Conservation (phyloP, 1,140 invertebrate species). For the Aradophagus sp. region DNA sequence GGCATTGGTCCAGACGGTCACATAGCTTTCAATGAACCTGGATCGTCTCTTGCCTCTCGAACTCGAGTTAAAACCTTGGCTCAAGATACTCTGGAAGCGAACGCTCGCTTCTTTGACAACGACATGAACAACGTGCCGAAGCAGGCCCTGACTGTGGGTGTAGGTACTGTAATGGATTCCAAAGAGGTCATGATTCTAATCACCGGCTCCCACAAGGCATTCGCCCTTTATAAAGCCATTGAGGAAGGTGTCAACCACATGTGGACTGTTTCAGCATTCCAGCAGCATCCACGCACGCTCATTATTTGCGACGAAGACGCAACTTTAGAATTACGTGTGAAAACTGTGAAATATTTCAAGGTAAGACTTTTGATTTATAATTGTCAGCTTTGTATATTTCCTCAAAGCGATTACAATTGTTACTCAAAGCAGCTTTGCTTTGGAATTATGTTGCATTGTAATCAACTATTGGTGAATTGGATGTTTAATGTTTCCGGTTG, state of each 20-base stretch:
- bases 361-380: conserved; percentile 73
- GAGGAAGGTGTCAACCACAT: conserved; percentile 99
- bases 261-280: conserved; percentile 99
- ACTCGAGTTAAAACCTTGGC: conserved; percentile 97
- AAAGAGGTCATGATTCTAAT: conserved; percentile 98
- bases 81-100: conserved; percentile 96
- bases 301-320: conserved; percentile 99
- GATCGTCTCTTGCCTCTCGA: conserved; percentile 91
- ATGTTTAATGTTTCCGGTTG: too few species aligned
- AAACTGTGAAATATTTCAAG: conserved; percentile 99
- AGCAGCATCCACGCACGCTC: conserved; percentile 92
- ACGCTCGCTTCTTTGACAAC: conserved; percentile 97
- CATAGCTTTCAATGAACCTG: conserved; percentile 99
- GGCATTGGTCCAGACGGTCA: conserved; percentile 99
- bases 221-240: conserved; percentile 96
- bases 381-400: conserved; percentile 7
- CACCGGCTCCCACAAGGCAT: conserved; percentile 97
- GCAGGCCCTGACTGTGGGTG: conserved; percentile 96
- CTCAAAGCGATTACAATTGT: conserved; percentile 22
- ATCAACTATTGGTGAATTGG: too few species aligned
- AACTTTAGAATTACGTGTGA: conserved; percentile 95
- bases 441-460: too few species aligned
- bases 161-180: conserved; percentile 99
- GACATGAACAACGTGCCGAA: conserved; percentile 94
- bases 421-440: too few species aligned